Conservation (phyloP, 2,113 vertebrate species). For the Hepsetus odoe region DNA sequence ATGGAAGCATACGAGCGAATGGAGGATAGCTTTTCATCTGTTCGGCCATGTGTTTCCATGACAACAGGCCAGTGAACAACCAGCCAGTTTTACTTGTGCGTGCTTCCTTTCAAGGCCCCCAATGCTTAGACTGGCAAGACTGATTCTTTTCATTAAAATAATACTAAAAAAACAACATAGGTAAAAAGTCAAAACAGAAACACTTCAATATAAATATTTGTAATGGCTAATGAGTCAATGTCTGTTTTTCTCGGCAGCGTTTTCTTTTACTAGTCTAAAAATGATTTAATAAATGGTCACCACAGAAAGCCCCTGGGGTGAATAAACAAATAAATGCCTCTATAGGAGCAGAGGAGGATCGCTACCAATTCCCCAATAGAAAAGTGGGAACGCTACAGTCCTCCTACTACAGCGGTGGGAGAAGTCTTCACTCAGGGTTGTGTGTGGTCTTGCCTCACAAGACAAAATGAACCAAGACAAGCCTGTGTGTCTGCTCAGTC, state of each 20-base stretch:
- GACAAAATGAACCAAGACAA: background rate
- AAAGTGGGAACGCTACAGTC: background rate
- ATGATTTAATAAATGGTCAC: constrained; percentile 10
- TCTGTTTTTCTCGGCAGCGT: background rate
- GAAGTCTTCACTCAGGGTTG: background rate
- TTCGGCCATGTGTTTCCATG: constrained; percentile 54
- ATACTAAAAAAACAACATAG: background rate
- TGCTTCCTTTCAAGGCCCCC: constrained; percentile 9
- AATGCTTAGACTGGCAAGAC: constrained; percentile 7
- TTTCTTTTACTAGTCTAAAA: constrained; percentile 4
- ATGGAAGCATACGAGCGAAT: constrained; percentile 28
- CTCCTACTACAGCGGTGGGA: background rate
- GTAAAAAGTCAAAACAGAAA: background rate
- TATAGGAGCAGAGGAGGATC: background rate
- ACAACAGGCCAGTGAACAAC: constrained; percentile 52
- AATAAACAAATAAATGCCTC: constrained; percentile 29
- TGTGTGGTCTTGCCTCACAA: background rate
- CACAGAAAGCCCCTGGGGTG: background rate
- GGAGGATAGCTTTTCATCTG: constrained; percentile 47
- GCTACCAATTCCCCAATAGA: background rate
- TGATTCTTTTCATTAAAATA: background rate
- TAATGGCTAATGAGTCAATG: background rate
- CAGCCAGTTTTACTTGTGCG: constrained; percentile 9
- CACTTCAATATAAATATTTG: too few species aligned
- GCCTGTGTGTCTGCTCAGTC: background rate